Conservation (phyloP, 2,797 vertebrate genomes). For the Mormyrops boulengeri region DNA sequence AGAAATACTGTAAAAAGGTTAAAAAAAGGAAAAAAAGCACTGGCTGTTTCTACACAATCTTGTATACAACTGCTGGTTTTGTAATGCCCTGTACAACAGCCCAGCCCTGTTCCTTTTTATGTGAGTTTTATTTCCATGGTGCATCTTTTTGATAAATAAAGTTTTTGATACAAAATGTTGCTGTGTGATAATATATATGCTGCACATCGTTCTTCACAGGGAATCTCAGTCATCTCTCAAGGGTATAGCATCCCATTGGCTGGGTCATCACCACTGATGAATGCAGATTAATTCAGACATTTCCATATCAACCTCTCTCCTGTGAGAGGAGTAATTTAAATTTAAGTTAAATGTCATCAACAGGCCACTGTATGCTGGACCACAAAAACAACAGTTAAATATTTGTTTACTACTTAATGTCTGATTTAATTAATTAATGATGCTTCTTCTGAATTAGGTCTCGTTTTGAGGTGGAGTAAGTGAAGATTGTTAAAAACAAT, state of each 20-base stretch:
- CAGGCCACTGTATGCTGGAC: not conserved
- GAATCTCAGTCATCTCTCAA: not conserved
- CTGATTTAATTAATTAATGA: not conserved
- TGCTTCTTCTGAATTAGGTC: not conserved
- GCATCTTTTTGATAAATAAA: slow-evolving; percentile 92
- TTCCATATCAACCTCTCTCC: not conserved
- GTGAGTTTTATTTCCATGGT: slow-evolving; percentile 92
- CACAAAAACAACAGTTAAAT: not conserved
- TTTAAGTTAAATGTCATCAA: not conserved
- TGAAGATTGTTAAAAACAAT: not conserved
- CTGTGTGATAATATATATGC: not conserved
- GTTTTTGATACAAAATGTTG: slow-evolving; percentile 84
- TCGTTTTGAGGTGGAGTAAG: not conserved
- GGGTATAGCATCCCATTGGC: not conserved
- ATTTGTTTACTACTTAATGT: not conserved
- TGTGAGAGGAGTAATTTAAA: not conserved
- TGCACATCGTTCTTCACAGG: not conserved
- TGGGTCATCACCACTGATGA: not conserved
- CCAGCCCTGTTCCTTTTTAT: slow-evolving; percentile 81
- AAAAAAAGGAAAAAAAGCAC: slow-evolving; percentile 43
- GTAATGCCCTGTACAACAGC: slow-evolving; percentile 91
- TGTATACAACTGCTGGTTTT: slow-evolving; percentile 87
- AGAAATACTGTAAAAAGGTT: slow-evolving; percentile 55
- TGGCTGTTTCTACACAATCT: slow-evolving; percentile 80
- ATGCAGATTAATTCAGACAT: not conserved